A percentile compares a stretch with the other conserved stretches of the same genome.
phyloP scores from a whole-genome alignment of 2,888 invertebrate species.

The Hipparchia sbordonii region DNA sequence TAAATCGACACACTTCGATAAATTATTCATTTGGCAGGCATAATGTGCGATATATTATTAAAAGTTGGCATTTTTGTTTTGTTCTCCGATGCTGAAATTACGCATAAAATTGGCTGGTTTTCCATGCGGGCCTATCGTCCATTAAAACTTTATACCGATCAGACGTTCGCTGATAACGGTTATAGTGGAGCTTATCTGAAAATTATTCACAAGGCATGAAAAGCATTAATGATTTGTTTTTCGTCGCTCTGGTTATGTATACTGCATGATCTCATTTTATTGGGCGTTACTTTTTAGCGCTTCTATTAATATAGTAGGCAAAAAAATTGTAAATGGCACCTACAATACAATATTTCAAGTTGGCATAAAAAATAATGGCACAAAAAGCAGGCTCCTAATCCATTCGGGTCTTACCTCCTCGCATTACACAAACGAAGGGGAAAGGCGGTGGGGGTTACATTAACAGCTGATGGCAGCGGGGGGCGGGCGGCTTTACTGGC shows the following conservation, averaged over 20 bases:
- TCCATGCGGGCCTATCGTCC: slow-evolving; percentile 18
- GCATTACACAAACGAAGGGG: slow-evolving; percentile 83
- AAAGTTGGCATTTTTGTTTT: slow-evolving; percentile 79
- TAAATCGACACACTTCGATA: slow-evolving; percentile 78
- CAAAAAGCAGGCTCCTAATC: slow-evolving; percentile 47
- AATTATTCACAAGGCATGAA: slow-evolving; percentile 9
- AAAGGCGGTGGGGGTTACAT: slow-evolving; percentile 76
- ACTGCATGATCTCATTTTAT: slow-evolving; percentile 8
- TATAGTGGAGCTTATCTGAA: slow-evolving; percentile 2
- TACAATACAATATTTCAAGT: slow-evolving; percentile 19
- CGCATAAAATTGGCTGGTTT: slow-evolving; percentile 59
- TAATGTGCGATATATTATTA: slow-evolving; percentile 83
- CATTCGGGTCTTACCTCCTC: slow-evolving; percentile 69
- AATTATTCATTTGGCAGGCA: slow-evolving; percentile 81
- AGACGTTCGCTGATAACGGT: slow-evolving; percentile 9
- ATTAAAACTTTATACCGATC: slow-evolving; percentile 8
- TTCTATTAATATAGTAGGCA: slow-evolving; percentile 6
- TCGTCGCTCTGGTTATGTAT: neutral
- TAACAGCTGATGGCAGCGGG: slow-evolving; percentile 79
- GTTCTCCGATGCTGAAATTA: slow-evolving; percentile 54
- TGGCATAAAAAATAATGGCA: slow-evolving; percentile 41
- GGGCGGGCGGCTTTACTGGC: slow-evolving; percentile 42
- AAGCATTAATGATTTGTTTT: neutral
- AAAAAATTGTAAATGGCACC: slow-evolving; percentile 1
- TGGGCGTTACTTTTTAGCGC: neutral